Evolutionary conservation across 2,888 invertebrate species (phyloP).

Genomic region (Microplitis deprimator): DNA sequence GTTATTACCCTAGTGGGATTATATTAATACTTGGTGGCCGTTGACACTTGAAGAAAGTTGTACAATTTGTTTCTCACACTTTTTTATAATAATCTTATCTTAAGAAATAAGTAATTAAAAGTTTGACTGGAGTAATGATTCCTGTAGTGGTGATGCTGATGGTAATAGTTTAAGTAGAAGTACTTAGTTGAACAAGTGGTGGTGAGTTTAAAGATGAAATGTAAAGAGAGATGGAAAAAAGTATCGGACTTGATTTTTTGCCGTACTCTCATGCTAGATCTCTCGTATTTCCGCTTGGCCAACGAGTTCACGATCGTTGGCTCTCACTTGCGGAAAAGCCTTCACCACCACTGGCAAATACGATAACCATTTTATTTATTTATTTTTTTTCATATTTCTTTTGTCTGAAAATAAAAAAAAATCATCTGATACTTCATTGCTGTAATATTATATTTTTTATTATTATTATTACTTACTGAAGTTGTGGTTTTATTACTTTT

Average conservation of each 20-base stretch:
- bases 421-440: background rate
- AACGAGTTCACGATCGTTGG: slow-evolving; percentile 29
- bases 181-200: background rate
- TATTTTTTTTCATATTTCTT: background rate
- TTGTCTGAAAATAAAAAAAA: background rate
- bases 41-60: slow-evolving; percentile 7
- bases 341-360: slow-evolving; percentile 16
- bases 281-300: slow-evolving; percentile 38
- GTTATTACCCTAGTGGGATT: too few relatives aligned
- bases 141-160: slow-evolving; percentile 47
- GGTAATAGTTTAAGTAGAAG: slow-evolving; percentile 3
- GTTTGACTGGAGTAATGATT: slow-evolving; percentile 58
- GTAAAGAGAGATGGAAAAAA: slow-evolving; percentile 21
- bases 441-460: background rate
- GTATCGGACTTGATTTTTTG: background rate
- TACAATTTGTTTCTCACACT: slow-evolving; percentile 27
- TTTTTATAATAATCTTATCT: slow-evolving; percentile 39
- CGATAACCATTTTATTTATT: slow-evolving; percentile 26
- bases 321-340: slow-evolving; percentile 14
- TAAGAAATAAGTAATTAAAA: slow-evolving; percentile 62
- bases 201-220: slow-evolving; percentile 18
- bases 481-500: background rate
- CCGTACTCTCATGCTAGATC: slow-evolving; percentile 10
- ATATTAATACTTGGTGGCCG: background rate
- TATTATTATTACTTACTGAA: background rate